Conservation (phyloP, 2,797 vertebrate genomes). For the Tachyglossus aculeatus region DNA sequence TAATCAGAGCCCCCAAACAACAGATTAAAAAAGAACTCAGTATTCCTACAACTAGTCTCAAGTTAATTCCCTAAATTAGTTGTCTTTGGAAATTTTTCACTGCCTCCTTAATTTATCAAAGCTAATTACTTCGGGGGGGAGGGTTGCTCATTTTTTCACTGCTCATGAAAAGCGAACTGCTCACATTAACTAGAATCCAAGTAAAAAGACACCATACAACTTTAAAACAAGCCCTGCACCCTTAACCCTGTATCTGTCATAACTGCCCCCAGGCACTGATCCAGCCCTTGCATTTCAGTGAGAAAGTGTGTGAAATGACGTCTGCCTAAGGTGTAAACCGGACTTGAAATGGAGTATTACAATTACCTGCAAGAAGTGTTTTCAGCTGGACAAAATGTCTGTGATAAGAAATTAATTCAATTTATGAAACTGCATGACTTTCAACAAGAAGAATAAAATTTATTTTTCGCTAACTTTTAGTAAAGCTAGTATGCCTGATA, state of each 20-base stretch:
- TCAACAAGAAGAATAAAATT: slow-evolving; percentile 36
- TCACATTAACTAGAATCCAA: background rate
- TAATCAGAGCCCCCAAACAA: background rate
- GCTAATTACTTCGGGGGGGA: background rate
- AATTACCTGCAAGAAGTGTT: slow-evolving; percentile 16
- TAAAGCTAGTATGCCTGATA: background rate
- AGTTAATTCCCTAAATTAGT: background rate
- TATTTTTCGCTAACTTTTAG: background rate
- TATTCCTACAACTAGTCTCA: background rate
- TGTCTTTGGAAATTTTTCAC: background rate
- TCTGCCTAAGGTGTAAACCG: slow-evolving; percentile 26
- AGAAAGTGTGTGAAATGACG: slow-evolving; percentile 28
- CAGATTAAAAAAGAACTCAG: background rate
- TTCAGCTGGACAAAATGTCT: background rate
- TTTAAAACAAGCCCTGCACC: background rate
- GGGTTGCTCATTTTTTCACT: background rate
- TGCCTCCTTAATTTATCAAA: background rate
- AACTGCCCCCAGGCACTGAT: background rate
- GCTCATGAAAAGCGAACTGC: background rate
- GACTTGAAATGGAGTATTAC: slow-evolving; percentile 44
- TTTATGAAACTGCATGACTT: slow-evolving; percentile 15
- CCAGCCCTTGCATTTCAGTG: slow-evolving; percentile 5
- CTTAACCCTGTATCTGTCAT: background rate
- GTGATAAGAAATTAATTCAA: slow-evolving; percentile 38
- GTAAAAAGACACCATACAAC: background rate